These are phyloP conservation scores for Megalops cyprinoides DNA, from an alignment of 2,797 vertebrate species.

Conservation along the genomic window DNA sequence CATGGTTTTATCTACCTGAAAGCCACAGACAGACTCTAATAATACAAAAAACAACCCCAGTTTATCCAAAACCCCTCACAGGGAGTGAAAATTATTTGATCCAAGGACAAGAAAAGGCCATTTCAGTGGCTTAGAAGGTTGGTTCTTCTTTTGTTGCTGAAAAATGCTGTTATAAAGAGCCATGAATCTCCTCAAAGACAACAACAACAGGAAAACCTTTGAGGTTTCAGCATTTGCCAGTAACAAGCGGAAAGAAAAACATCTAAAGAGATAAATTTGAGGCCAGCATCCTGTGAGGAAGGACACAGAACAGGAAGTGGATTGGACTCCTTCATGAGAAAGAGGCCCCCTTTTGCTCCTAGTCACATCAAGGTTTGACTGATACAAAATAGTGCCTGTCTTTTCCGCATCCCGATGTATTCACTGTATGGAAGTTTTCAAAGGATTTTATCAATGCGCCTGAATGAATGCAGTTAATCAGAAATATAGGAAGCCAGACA, in stretches of 20 bases:
- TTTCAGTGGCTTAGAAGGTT: background rate
- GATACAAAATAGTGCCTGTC: too few species aligned
- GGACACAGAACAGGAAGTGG: background rate
- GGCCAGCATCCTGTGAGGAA: background rate
- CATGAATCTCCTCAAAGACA: background rate
- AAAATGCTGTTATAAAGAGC: background rate
- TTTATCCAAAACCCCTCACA: too few species aligned
- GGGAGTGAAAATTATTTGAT: background rate
- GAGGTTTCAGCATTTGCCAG: background rate
- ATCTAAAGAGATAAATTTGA: background rate
- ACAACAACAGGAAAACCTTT: background rate
- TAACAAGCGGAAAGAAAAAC: background rate
- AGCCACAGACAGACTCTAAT: background rate
- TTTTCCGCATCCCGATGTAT: too few species aligned
- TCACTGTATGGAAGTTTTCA: too few species aligned
- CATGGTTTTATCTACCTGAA: background rate
- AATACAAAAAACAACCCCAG: too few species aligned
- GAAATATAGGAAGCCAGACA: too few species aligned
- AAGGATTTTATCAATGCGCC: too few species aligned
- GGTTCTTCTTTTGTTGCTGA: background rate
- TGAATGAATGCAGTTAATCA: too few species aligned
- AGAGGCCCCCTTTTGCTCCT: too few species aligned
- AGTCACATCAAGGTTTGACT: too few species aligned
- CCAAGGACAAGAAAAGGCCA: background rate
- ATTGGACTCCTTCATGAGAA: too few species aligned